A percentile compares a stretch with the other conserved stretches of the same genome.
These are phyloP conservation scores for Lithodes maja DNA, from an alignment of 2,888 invertebrate genomes.

Conservation along the genomic window DNA sequence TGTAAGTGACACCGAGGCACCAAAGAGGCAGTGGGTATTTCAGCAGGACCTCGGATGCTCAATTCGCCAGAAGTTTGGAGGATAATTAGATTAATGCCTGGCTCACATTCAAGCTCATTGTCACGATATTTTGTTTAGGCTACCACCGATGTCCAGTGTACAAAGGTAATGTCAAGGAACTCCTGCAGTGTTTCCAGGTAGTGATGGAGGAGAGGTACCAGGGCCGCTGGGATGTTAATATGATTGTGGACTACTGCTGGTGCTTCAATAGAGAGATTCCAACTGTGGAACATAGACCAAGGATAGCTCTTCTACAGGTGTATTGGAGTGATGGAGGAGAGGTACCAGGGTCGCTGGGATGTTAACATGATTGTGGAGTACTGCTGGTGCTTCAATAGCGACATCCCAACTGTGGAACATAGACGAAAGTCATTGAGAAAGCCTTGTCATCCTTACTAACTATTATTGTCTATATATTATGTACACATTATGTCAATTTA, in stretches of 20 bases:
- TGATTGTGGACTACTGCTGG: not conserved
- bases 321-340: too few species aligned
- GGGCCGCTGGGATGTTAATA: too few species aligned
- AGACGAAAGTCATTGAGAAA: too few species aligned
- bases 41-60: not conserved
- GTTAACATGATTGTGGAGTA: too few species aligned
- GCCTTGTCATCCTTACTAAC: too few species aligned
- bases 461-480: too few species aligned
- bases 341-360: too few species aligned
- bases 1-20: conserved; percentile 35
- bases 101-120: not conserved
- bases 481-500: too few species aligned
- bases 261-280: not conserved
- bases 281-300: too few species aligned
- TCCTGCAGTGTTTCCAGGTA: not conserved
- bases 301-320: too few species aligned
- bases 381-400: too few species aligned
- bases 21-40: conserved; percentile 30
- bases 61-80: not conserved
- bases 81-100: not conserved
- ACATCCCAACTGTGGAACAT: too few species aligned
- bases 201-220: not conserved
- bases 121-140: not conserved
- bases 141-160: not conserved
- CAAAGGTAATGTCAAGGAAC: not conserved